Evolutionary conservation across 1,140 invertebrate genomes (phyloP).

Genomic region (Lutraria rhynchaena): DNA sequence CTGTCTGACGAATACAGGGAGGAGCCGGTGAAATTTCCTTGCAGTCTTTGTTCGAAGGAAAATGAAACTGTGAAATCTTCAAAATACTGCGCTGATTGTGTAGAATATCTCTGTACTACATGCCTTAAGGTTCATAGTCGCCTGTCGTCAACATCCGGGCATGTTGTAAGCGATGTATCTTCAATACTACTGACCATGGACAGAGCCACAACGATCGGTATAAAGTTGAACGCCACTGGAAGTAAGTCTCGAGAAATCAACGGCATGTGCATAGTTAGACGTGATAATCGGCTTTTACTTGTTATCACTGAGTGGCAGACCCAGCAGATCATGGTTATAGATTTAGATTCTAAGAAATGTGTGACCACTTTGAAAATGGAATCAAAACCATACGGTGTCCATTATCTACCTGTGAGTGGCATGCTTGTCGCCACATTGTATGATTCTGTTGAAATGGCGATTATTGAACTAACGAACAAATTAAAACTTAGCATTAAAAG

Average conservation of each 20-base stretch:
- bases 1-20: too few relatives aligned
- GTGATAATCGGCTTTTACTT: neutral
- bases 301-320: slow-evolving; percentile 4
- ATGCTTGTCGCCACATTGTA: neutral
- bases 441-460: neutral
- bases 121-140: neutral
- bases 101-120: neutral
- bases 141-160: neutral
- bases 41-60: neutral
- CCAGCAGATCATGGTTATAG: neutral
- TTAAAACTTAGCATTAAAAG: neutral
- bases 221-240: neutral
- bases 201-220: neutral
- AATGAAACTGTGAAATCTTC: neutral
- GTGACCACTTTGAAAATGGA: neutral
- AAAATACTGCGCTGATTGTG: neutral
- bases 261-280: neutral
- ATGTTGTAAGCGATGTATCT: neutral
- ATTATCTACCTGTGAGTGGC: neutral
- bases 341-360: neutral
- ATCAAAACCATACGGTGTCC: neutral
- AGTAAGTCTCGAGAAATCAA: neutral
- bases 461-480: neutral
- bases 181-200: neutral
- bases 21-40: neutral